A percentile compares a stretch with the other conserved stretches of the same genome.
Evolutionary conservation across 2,888 invertebrate species (phyloP).

Genomic region (Resseliella maxima): DNA sequence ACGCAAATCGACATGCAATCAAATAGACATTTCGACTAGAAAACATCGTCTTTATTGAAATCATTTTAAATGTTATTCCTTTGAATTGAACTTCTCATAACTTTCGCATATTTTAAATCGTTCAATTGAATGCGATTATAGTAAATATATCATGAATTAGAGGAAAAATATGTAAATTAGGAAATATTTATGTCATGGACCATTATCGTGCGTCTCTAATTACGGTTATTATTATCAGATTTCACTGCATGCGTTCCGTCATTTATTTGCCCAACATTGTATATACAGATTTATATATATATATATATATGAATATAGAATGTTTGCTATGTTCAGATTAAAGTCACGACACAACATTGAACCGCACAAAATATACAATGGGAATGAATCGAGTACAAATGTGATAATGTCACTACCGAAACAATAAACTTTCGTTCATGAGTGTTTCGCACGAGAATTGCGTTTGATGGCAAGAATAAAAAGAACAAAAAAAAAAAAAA

Average conservation of each 20-base stretch:
- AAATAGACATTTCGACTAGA: background rate
- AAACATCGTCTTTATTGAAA: background rate
- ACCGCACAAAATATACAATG: background rate
- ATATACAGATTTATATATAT: background rate
- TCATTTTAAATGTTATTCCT: background rate
- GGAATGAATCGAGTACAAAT: background rate
- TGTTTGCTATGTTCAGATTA: background rate
- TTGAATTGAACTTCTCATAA: conserved; percentile 32
- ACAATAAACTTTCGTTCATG: conserved; percentile 28
- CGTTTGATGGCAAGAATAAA: background rate
- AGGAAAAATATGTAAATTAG: conserved; percentile 33
- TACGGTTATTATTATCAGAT: conserved; percentile 24
- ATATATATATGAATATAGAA: background rate
- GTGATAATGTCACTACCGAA: background rate
- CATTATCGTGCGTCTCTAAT: conserved; percentile 51
- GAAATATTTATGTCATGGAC: conserved; percentile 48
- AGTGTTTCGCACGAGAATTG: conserved; percentile 31
- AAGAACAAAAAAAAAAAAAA: background rate
- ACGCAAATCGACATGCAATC: background rate
- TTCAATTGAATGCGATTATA: conserved; percentile 4
- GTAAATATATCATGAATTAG: background rate
- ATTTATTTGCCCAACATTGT: background rate
- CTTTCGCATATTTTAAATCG: conserved; percentile 20
- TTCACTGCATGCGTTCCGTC: background rate
- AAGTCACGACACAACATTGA: conserved; percentile 16